Percentiles rank a stretch among this genome's conserved stretches.
phyloP scores from a whole-genome alignment of 2,113 vertebrate species.

The Mellivora capensis region DNA sequence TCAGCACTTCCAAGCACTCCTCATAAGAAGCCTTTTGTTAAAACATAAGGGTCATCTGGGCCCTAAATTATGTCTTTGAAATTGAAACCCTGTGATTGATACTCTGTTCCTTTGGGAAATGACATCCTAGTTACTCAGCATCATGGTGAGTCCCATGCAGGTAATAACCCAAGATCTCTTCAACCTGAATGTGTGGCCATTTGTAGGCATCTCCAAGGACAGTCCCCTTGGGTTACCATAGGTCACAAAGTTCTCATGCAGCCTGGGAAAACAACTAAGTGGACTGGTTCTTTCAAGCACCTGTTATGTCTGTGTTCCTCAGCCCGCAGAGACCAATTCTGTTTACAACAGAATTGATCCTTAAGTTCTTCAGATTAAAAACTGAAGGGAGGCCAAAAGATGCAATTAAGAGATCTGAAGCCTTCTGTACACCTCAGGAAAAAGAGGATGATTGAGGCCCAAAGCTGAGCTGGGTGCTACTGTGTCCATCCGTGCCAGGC shows the following conservation, averaged over 20 bases:
- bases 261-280: not conserved
- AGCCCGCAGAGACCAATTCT: not conserved
- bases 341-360: not conserved
- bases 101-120: constrained; percentile 43
- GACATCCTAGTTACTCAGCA: constrained; percentile 62
- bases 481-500: accelerated
- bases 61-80: constrained; percentile 35
- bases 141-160: constrained; percentile 66
- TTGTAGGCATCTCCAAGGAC: constrained; percentile 58
- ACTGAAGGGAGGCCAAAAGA: not conserved
- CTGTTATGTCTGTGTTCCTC: not conserved
- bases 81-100: constrained; percentile 42
- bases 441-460: not conserved
- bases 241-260: constrained; percentile 22
- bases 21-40: constrained; percentile 54
- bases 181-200: constrained; percentile 61
- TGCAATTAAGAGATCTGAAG: not conserved
- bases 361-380: not conserved
- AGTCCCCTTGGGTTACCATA: constrained; percentile 2
- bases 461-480: not conserved
- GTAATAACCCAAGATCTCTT: constrained; percentile 61
- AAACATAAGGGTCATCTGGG: constrained; percentile 31
- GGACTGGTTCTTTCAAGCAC: not conserved
- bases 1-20: not conserved
- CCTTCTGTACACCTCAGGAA: not conserved